Base-by-base conservation (phyloP, 2,797 vertebrate species). In the Crypturellus tataupa region DNA sequence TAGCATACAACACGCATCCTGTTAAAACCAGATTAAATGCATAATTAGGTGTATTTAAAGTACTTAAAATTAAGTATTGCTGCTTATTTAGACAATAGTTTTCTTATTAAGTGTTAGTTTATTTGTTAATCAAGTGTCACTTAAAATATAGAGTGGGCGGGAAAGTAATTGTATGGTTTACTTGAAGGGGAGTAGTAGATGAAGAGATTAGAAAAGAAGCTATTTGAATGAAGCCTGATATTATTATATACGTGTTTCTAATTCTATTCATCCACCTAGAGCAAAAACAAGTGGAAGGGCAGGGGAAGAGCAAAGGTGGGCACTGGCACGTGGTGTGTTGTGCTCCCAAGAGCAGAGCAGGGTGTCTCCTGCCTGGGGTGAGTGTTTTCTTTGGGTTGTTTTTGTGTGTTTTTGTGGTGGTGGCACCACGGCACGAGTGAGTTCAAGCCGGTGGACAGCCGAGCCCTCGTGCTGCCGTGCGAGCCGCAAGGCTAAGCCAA, bases 51-150 rank as follows among this genome's bases (percentile, higher is more conserved):
- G 56, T 96, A 94, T 89, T 96, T 91, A 95, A 96, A 96, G 79
- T 75, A 51, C 55, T 91, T 93, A 95, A 95, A 93, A 89, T 89
- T 76, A 94, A 95, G 91, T 93, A 87, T 94, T 96, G 87, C 77
- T 59, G 40, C 53, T 94, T 96, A 96, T 96, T 94, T 94, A 94
- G 89, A 96, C 93, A 97, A 94, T 93, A 91, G 89, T 88, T 95
- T 94, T 96, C 83, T 94, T 97, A 92, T 93, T 97, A 96, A 91
- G 58, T 25, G 25, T 82, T 91, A 87, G 64, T 91, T 94, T 96
- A 89, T 91, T 93, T 94, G 75, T 93, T 94, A 96, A 91, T 95
- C 94, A 90, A 90, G 93, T 65, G 87, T 90, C 95, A 80, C 87
- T 94, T 88, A 93, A 93, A 92, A 90, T 71, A 85, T 89, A 71